These are phyloP conservation scores for Sebastiscus albofasciatus DNA, from an alignment of 2,797 vertebrate genomes.

Conservation along the genomic window DNA sequence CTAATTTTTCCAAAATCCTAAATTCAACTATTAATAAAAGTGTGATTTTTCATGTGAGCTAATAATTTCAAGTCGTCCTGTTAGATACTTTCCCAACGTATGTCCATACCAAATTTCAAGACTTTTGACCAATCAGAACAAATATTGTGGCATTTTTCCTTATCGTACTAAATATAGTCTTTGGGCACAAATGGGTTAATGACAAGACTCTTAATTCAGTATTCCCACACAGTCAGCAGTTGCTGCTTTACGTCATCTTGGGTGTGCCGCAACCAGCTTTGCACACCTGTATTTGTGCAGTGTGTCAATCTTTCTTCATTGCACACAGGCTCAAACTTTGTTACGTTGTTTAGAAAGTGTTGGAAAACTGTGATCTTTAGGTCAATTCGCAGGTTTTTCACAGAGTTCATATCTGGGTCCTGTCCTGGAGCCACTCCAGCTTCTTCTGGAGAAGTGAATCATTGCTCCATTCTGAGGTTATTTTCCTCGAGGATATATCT, in stretches of 20 bases:
- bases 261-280: conserved; percentile 29
- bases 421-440: not conserved
- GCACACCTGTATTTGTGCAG: conserved; percentile 43
- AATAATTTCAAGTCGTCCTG: no score
- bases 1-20: no score
- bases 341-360: not conserved
- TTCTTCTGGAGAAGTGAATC: not conserved
- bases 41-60: no score
- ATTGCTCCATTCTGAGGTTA: not conserved
- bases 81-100: no score
- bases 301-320: conserved; percentile 6
- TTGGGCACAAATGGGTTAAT: no score
- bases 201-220: not conserved
- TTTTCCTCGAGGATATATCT: not conserved
- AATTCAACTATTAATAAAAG: no score
- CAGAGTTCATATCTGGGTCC: not conserved
- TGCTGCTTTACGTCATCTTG: conserved; percentile 21
- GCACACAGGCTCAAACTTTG: not conserved
- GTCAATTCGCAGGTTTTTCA: not conserved
- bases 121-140: no score
- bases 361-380: not conserved
- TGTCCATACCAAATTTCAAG: no score
- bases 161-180: no score
- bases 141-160: no score
- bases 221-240: not conserved